A percentile compares a stretch with the other conserved stretches of the same genome.
Evolutionary conservation across 2,888 invertebrate genomes (phyloP).

Genomic region (Bembecia ichneumoniformis): DNA sequence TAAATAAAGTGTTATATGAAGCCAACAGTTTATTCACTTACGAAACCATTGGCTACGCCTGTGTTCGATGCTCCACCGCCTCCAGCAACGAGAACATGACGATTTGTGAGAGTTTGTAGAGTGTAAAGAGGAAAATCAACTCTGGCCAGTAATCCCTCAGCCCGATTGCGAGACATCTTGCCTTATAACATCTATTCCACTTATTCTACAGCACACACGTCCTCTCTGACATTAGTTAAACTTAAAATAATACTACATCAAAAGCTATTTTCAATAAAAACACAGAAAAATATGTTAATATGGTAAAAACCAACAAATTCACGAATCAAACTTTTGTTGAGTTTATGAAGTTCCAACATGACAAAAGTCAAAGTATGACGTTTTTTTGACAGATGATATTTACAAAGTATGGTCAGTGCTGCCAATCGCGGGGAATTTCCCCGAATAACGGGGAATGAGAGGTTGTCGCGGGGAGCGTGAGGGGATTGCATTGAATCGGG

Average conservation of each 20-base stretch:
- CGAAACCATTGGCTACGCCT: conserved; percentile 97
- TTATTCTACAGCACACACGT: conserved; percentile 20
- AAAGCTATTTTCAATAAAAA: conserved; percentile 35
- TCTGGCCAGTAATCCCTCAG: conserved; percentile 84
- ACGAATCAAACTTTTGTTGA: conserved; percentile 44
- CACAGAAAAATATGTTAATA: conserved; percentile 33
- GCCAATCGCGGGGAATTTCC: too few species aligned
- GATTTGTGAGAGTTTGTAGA: conserved; percentile 89
- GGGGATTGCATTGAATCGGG: too few species aligned
- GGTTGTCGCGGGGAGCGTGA: too few species aligned
- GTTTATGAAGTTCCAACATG: conserved; percentile 65
- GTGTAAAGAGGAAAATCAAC: conserved; percentile 96
- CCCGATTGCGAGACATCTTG: conserved; percentile 61
- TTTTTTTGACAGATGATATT: background rate
- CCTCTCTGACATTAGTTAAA: conserved; percentile 29
- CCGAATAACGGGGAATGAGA: too few species aligned
- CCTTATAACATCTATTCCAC: conserved; percentile 39
- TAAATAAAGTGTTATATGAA: background rate
- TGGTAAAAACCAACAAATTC: conserved; percentile 32
- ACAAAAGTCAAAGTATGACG: conserved; percentile 64
- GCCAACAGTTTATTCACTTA: conserved; percentile 66
- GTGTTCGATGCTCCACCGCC: conserved; percentile 98
- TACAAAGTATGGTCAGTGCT: too few species aligned
- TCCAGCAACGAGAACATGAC: conserved; percentile 95
- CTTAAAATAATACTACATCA: conserved; percentile 32